Evolutionary conservation across 2,888 invertebrate genomes (phyloP).

Genomic region (Chloroclysta siterata): DNA sequence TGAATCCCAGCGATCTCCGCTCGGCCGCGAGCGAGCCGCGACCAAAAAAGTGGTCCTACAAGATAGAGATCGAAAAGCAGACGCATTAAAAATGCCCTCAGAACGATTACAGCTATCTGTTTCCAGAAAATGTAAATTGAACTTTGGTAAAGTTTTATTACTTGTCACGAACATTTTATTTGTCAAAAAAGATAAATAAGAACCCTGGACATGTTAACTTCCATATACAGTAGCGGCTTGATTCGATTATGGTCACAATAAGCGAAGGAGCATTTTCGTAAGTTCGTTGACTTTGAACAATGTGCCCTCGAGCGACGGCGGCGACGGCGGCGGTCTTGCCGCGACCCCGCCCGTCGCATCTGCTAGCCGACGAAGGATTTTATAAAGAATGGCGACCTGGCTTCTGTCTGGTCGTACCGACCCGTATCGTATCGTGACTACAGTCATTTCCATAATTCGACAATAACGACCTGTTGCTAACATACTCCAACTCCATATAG

Average conservation of each 20-base stretch:
- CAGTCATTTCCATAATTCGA: conserved; percentile 38
- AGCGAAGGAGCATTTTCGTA: conserved; percentile 79
- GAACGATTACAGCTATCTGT: conserved; percentile 41
- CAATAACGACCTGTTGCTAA: conserved; percentile 41
- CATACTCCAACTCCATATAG: conserved; percentile 28
- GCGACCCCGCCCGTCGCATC: conserved; percentile 68
- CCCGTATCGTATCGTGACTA: conserved; percentile 29
- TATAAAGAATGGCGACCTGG: conserved; percentile 63
- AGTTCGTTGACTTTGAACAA: conserved; percentile 82
- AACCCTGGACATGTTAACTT: conserved; percentile 67
- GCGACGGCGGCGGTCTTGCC: conserved; percentile 43
- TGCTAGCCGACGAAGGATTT: conserved; percentile 71
- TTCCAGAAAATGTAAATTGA: conserved; percentile 48
- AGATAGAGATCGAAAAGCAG: conserved; percentile 24
- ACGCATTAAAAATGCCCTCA: conserved; percentile 25
- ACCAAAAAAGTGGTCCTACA: conserved; percentile 22
- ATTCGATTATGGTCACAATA: conserved; percentile 83
- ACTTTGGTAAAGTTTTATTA: conserved; percentile 44
- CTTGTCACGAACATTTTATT: conserved; percentile 64
- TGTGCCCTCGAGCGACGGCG: conserved; percentile 66
- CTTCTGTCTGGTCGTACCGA: conserved; percentile 44
- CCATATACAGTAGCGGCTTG: conserved; percentile 76
- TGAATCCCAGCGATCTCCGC: conserved; percentile 9
- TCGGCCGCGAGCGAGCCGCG: conserved; percentile 3
- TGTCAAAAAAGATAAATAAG: conserved; percentile 65